Evolutionary conservation across 2,113 vertebrate genomes (phyloP).

Genomic region (Patagioenas fasciata): DNA sequence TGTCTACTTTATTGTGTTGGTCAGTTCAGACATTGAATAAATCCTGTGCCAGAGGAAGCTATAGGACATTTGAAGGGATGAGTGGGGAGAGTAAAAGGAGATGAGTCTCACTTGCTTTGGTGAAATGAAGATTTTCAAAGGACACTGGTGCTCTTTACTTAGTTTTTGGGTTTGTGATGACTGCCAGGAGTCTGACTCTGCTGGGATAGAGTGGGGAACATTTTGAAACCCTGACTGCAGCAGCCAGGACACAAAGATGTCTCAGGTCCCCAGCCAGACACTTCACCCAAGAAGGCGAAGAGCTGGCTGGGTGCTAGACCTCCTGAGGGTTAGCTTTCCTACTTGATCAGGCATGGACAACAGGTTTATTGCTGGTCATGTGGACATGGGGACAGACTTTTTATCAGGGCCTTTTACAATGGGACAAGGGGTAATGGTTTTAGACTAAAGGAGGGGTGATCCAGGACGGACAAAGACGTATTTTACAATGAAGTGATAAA

Average conservation of each 20-base stretch:
- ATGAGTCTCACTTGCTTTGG: background rate
- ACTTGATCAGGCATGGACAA: fast-evolving
- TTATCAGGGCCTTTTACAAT: no score
- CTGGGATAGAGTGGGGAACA: background rate
- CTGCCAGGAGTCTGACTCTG: background rate
- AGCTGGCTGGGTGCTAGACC: background rate
- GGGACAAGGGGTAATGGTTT: no score
- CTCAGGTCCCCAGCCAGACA: background rate
- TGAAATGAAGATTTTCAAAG: background rate
- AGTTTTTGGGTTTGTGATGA: background rate
- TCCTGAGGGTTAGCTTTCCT: background rate
- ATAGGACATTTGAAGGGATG: fast-evolving
- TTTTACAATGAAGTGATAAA: no score
- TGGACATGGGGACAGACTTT: background rate
- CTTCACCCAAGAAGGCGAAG: fast-evolving
- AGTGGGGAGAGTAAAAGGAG: background rate
- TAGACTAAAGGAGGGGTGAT: no score
- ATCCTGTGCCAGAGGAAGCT: background rate
- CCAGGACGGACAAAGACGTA: no score
- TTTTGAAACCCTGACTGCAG: background rate
- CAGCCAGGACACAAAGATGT: background rate
- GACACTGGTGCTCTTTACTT: background rate
- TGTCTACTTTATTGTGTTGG: background rate
- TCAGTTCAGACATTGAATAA: background rate
- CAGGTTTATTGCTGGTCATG: background rate